Percentiles rank a stretch among this genome's conserved stretches.
Evolutionary conservation across 2,113 vertebrate species (phyloP).

Genomic region (Puma concolor): DNA sequence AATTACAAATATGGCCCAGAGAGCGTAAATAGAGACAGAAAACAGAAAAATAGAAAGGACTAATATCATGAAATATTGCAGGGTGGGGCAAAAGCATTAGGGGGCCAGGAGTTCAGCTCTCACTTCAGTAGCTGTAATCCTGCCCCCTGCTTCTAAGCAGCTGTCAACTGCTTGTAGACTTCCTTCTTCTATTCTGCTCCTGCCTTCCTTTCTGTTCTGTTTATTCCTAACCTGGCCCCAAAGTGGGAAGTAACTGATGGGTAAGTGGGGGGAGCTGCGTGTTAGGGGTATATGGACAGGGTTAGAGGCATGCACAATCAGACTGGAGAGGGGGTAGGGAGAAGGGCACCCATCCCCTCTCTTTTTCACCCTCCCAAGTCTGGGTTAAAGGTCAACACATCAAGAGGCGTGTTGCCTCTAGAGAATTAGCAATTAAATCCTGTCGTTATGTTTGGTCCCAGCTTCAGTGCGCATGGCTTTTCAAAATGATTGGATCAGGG

Average conservation of each 20-base stretch:
- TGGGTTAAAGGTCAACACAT: slow-evolving; percentile 72
- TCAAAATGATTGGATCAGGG: slow-evolving; percentile 68
- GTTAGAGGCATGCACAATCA: slow-evolving; percentile 13
- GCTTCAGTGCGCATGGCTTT: slow-evolving; percentile 60
- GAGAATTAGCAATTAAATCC: slow-evolving; percentile 69
- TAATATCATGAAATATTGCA: neutral
- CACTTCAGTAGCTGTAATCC: slow-evolving; percentile 42
- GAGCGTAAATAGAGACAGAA: neutral
- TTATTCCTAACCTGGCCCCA: neutral
- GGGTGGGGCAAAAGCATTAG: neutral
- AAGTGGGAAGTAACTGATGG: slow-evolving; percentile 49
- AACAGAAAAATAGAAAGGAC: neutral
- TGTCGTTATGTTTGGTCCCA: slow-evolving; percentile 51
- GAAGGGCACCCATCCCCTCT: neutral
- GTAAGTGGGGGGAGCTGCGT: neutral
- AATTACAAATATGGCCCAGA: neutral
- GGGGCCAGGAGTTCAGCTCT: neutral
- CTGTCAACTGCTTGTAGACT: slow-evolving; percentile 23
- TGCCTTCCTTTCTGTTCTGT: slow-evolving; percentile 49
- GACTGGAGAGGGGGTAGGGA: neutral
- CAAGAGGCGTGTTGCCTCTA: slow-evolving; percentile 42
- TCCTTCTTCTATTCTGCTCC: slow-evolving; percentile 30
- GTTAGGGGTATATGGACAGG: neutral
- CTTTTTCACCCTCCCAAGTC: slow-evolving; percentile 20
- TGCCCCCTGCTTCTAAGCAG: slow-evolving; percentile 30